These are phyloP conservation scores for Ophonus ardosiacus DNA, from an alignment of 2,888 invertebrate genomes.

Conservation along the genomic window DNA sequence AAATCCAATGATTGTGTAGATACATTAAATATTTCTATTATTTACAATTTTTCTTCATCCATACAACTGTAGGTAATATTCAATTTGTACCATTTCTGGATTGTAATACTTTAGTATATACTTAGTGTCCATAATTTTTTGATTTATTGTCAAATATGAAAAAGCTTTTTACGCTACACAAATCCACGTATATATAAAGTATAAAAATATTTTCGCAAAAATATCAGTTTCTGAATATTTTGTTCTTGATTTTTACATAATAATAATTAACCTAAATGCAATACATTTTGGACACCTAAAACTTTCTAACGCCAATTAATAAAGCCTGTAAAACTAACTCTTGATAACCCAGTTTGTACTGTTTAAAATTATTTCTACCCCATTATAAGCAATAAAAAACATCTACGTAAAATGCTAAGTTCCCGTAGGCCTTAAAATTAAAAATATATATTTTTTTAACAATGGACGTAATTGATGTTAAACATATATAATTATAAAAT, in stretches of 20 bases:
- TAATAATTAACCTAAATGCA: constrained; percentile 53
- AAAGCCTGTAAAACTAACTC: constrained; percentile 28
- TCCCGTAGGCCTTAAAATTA: constrained; percentile 34
- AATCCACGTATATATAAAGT: constrained; percentile 70
- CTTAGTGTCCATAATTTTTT: constrained; percentile 16
- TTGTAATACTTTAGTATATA: neutral
- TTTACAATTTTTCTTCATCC: constrained; percentile 9
- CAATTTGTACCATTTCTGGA: constrained; percentile 32
- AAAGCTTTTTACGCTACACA: constrained; percentile 53
- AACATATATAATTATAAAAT: constrained; percentile 16
- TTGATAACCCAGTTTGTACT: constrained; percentile 40
- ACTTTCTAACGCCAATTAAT: constrained; percentile 49
- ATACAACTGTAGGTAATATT: constrained; percentile 4
- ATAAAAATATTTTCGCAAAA: constrained; percentile 79
- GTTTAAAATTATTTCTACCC: constrained; percentile 34
- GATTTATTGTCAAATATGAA: constrained; percentile 25
- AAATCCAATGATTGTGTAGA: neutral
- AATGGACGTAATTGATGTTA: constrained; percentile 15
- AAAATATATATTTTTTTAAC: constrained; percentile 17
- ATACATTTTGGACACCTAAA: constrained; percentile 39
- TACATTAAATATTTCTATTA: constrained; percentile 13
- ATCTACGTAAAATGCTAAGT: constrained; percentile 7
- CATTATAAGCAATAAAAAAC: constrained; percentile 6
- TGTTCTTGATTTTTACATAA: constrained; percentile 66
- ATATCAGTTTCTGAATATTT: constrained; percentile 66